These are phyloP conservation scores for Lutjanus erythropterus DNA, from an alignment of 2,113 vertebrate genomes.

Conservation along the genomic window DNA sequence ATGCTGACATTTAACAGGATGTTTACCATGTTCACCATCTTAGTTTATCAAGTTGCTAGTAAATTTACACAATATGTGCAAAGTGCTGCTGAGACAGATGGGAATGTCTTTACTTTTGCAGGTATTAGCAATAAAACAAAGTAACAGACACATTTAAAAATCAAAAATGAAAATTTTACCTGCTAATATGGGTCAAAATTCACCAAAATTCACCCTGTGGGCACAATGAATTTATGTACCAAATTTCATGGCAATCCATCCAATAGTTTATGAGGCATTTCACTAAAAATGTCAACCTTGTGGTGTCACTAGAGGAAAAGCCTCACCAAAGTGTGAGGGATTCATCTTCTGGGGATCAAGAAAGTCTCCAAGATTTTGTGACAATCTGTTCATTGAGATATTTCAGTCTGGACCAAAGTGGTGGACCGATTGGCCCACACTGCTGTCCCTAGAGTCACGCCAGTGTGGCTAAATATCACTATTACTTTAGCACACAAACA, in stretches of 20 bases:
- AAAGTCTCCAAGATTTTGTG: background rate
- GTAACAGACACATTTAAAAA: no score
- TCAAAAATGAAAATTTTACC: no score
- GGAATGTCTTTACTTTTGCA: no score
- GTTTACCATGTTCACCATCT: no score
- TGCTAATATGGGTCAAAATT: no score
- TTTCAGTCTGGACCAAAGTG: background rate
- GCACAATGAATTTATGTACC: background rate
- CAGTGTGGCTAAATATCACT: background rate
- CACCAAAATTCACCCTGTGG: background rate
- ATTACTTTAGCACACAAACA: background rate
- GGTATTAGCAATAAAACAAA: no score
- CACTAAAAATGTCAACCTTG: background rate
- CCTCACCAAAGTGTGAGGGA: no score
- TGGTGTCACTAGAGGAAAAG: background rate
- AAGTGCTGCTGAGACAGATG: no score
- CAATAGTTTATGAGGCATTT: background rate
- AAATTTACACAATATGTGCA: no score
- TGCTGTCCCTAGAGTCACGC: background rate
- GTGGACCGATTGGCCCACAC: background rate
- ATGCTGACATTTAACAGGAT: no score
- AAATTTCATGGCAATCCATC: background rate
- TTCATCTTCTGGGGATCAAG: background rate
- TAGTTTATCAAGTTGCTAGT: no score
- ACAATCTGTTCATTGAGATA: background rate